Percentiles rank a stretch among this genome's conserved stretches.
These are phyloP conservation scores for Dioctria rufipes DNA, from an alignment of 2,888 invertebrate species.

Conservation along the genomic window DNA sequence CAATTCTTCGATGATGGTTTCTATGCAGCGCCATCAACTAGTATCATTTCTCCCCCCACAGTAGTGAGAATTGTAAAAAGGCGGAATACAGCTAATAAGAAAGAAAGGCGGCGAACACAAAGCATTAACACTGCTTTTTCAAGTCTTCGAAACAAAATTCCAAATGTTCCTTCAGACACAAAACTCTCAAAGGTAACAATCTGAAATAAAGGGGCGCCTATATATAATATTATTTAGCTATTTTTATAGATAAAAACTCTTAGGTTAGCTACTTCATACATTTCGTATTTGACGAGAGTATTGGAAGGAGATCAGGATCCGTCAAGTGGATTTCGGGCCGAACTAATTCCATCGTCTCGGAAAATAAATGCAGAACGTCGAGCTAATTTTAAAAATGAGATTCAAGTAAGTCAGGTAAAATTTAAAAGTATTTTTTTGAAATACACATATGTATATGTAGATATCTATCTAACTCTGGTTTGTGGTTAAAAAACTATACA, in stretches of 20 bases:
- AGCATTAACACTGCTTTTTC: slow-evolving; percentile 97
- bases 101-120: slow-evolving; percentile 91
- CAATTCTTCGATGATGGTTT: slow-evolving; percentile 64
- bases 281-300: slow-evolving; percentile 92
- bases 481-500: too few relatives aligned
- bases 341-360: slow-evolving; percentile 76
- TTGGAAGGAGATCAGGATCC: slow-evolving; percentile 89
- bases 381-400: slow-evolving; percentile 65
- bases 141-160: slow-evolving; percentile 92
- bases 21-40: slow-evolving; percentile 63
- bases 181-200: slow-evolving; percentile 88
- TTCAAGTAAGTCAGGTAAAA: slow-evolving; percentile 63
- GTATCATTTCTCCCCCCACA: slow-evolving; percentile 66
- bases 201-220: too few relatives aligned
- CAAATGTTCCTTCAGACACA: slow-evolving; percentile 96
- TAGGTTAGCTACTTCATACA: slow-evolving; percentile 92
- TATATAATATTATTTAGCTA: neutral
- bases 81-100: slow-evolving; percentile 93
- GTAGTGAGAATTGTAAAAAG: slow-evolving; percentile 80
- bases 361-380: slow-evolving; percentile 67
- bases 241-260: slow-evolving; percentile 89
- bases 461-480: too few relatives aligned
- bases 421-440: too few relatives aligned
- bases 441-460: too few relatives aligned
- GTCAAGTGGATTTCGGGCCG: slow-evolving; percentile 89